These are phyloP conservation scores for Euclidia mi DNA, from an alignment of 2,888 invertebrate species.

Conservation along the genomic window DNA sequence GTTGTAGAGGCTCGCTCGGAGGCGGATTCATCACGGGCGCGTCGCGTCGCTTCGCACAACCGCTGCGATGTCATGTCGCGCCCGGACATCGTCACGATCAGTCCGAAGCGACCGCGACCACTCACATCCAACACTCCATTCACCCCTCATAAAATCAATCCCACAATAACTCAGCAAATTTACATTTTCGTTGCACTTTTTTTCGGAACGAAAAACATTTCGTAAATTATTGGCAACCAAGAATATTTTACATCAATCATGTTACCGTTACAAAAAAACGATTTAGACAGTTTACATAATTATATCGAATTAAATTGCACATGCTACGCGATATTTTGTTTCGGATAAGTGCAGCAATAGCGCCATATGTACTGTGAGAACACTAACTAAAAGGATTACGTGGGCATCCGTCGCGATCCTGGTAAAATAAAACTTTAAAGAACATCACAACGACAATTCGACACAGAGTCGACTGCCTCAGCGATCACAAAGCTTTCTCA, in stretches of 20 bases:
- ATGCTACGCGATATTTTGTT: slow-evolving; percentile 28
- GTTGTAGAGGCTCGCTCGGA: slow-evolving; percentile 54
- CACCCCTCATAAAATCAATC: slow-evolving; percentile 20
- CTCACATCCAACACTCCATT: not conserved
- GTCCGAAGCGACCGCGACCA: slow-evolving; percentile 2
- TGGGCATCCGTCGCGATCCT: slow-evolving; percentile 65
- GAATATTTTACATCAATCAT: slow-evolving; percentile 57
- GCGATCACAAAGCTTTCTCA: slow-evolving; percentile 88
- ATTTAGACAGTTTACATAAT: slow-evolving; percentile 54
- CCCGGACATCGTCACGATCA: slow-evolving; percentile 42
- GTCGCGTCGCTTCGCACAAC: slow-evolving; percentile 33
- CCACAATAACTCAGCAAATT: slow-evolving; percentile 50
- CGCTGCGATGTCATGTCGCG: slow-evolving; percentile 31
- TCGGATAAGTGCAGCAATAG: slow-evolving; percentile 23
- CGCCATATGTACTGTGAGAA: slow-evolving; percentile 32
- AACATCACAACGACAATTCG: slow-evolving; percentile 82
- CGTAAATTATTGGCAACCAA: slow-evolving; percentile 50
- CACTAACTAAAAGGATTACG: slow-evolving; percentile 42
- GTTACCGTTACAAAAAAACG: slow-evolving; percentile 51
- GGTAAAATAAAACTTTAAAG: slow-evolving; percentile 77
- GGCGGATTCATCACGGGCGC: slow-evolving; percentile 67
- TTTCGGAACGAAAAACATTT: slow-evolving; percentile 44
- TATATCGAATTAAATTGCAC: slow-evolving; percentile 42
- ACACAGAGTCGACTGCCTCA: slow-evolving; percentile 83
- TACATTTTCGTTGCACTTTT: slow-evolving; percentile 44